Evolutionary conservation across 2,797 vertebrate species (phyloP), one percentile per base, ranked within the genome.

Genomic region (Melanogrammus aeglefinus): DNA sequence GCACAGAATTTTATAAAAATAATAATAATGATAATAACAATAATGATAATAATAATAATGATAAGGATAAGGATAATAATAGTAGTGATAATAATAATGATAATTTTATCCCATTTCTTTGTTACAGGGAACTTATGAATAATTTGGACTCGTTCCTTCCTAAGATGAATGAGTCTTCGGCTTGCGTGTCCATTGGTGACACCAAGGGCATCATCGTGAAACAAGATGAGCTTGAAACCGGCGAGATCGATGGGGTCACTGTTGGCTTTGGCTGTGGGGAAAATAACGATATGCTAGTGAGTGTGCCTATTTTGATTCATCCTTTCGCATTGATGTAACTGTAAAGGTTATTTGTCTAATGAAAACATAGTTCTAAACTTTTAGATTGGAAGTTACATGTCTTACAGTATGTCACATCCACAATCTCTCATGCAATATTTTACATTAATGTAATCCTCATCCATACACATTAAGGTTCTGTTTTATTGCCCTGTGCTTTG

Each of bases 131-230:
- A 0, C 0, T 77, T 0, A 86, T 93, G 75, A 2, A 2, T 0
- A 0, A 0, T 0, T n/a, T 93, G 14, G 0, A 0, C 0, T 0
- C 2, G 0, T 0, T 91, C 0, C 27, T 13, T 0, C 0, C 3
- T 3, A 0, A 0, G 0, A 77, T 92, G 63, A 88, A 57, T 0
- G 51, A 0, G 3, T 77, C 83, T 0, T 51, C 76, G 1, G 87
- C 75, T 7, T 16, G 16, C 0, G 0, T 94, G 41, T 36, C 21
- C 0, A 0, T 82, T 0, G 86, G 84, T 33, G 27, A 75, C 0
- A 77, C 85, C 6, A 1, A n/a, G 0, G 93, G 93, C 0, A 0
- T 90, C 74, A 7, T 93, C 9, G 35, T 89, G 78, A 91, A 81
- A 76, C 44, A 78, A 8, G 0, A 14, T 0, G 4, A 12, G 0